A percentile compares a stretch with the other conserved stretches of the same genome.
Conservation (phyloP, 2,888 invertebrate genomes). For the Spodoptera exigua region DNA sequence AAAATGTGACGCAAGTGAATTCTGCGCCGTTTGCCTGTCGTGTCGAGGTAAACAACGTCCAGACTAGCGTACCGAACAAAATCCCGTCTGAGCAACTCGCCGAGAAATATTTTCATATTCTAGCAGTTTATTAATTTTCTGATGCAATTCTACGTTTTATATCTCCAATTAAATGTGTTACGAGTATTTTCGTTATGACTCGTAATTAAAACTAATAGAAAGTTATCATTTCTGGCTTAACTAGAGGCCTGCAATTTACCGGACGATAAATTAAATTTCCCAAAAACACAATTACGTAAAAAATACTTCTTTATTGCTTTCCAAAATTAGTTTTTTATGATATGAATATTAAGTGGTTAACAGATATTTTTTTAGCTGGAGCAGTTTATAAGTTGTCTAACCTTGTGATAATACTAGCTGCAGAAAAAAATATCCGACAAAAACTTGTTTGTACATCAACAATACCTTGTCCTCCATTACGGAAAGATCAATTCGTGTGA, state of each 20-base stretch:
- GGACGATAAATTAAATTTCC: not conserved
- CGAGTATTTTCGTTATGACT: slow-evolving; percentile 1
- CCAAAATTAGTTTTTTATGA: not conserved
- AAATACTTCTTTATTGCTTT: too few species aligned
- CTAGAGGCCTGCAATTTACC: too few species aligned
- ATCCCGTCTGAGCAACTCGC: slow-evolving; percentile 26
- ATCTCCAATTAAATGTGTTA: not conserved
- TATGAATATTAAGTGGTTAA: not conserved
- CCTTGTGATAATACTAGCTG: slow-evolving; percentile 2
- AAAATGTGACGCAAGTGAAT: slow-evolving; percentile 51
- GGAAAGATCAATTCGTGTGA: slow-evolving; percentile 54
- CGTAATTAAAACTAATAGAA: not conserved
- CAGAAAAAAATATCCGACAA: slow-evolving; percentile 14
- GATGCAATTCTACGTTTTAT: slow-evolving; percentile 1
- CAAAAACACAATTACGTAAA: too few species aligned
- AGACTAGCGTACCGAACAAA: slow-evolving; percentile 26
- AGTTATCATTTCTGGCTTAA: not conserved
- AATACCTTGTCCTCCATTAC: slow-evolving; percentile 29
- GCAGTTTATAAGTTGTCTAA: not conserved
- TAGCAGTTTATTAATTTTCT: slow-evolving; percentile 14
- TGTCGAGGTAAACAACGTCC: slow-evolving; percentile 45
- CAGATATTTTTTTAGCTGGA: not conserved
- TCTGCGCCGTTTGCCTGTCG: slow-evolving; percentile 36
- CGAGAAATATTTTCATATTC: slow-evolving; percentile 16
- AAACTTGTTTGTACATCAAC: slow-evolving; percentile 34